A percentile compares a stretch with the other conserved stretches of the same genome.
Conservation (phyloP, 23 tunicate species). For the Aplidium turbinatum region DNA sequence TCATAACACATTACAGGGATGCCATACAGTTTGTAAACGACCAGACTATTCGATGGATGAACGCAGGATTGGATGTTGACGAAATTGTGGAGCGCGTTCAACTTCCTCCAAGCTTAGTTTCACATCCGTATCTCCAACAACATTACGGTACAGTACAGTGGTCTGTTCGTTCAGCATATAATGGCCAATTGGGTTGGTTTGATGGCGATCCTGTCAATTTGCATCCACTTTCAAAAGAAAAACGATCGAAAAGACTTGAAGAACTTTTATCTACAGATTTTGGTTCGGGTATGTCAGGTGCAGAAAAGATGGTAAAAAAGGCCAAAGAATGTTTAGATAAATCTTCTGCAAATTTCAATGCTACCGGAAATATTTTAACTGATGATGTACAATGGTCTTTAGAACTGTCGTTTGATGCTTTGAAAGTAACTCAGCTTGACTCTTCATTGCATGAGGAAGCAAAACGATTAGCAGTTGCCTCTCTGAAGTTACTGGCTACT, state of each 20-base stretch:
- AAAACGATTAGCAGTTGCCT: slow-evolving; percentile 8
- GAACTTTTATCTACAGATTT: slow-evolving; percentile 6
- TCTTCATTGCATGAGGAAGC: slow-evolving; percentile 34
- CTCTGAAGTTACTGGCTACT: slow-evolving; percentile 31
- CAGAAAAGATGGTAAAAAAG: slow-evolving; percentile 34
- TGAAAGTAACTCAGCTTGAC: slow-evolving; percentile 7
- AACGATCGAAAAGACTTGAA: slow-evolving; percentile 40
- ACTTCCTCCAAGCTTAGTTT: slow-evolving; percentile 55
- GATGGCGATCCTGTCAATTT: slow-evolving; percentile 71
- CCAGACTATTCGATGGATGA: slow-evolving; percentile 67
- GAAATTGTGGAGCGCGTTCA: slow-evolving; percentile 62
- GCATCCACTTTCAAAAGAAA: slow-evolving; percentile 39
- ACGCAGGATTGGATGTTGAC: slow-evolving; percentile 36
- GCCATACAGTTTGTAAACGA: slow-evolving; percentile 82
- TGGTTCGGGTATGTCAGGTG: neutral
- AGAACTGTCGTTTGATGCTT: slow-evolving; percentile 44
- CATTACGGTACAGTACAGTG: slow-evolving; percentile 75
- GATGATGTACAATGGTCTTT: slow-evolving; percentile 81
- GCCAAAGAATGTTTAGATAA: slow-evolving; percentile 32
- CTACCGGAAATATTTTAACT: slow-evolving; percentile 22
- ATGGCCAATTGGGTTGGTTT: slow-evolving; percentile 70
- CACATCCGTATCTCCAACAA: slow-evolving; percentile 63
- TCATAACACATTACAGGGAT: slow-evolving; percentile 62
- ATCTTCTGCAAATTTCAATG: slow-evolving; percentile 12
- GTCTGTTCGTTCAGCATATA: slow-evolving; percentile 70